Conservation (phyloP, 2,113 vertebrate species). For the Sakesphorus luctuosus region DNA sequence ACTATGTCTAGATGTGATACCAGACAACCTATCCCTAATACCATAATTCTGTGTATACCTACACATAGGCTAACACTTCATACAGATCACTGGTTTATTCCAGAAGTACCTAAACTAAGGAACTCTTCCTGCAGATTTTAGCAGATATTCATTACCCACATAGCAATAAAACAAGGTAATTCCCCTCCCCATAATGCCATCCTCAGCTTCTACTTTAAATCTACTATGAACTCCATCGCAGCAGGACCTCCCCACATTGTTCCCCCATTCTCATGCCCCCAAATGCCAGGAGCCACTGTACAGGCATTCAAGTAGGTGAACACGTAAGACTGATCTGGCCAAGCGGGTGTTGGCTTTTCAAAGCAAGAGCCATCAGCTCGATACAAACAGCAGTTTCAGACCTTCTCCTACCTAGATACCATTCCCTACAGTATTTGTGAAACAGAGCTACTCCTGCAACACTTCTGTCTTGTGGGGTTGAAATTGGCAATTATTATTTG, state of each 20-base stretch:
- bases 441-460: not conserved
- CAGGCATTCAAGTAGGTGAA: fast-evolving
- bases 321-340: not conserved
- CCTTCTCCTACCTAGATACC: not conserved
- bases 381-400: not conserved
- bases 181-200: not conserved
- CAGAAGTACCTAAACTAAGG: not conserved
- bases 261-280: not conserved
- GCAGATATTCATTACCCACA: not conserved
- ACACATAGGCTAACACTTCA: not conserved
- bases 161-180: not conserved
- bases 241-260: not conserved
- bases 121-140: not conserved
- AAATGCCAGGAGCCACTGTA: not conserved
- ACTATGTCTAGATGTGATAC: not conserved
- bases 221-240: not conserved
- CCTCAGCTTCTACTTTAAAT: not conserved
- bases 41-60: not conserved
- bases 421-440: not conserved
- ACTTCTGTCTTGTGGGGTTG: not conserved
- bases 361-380: not conserved
- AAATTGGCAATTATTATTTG: not conserved
- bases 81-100: not conserved
- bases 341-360: not conserved
- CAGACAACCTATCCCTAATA: not conserved